A percentile compares a stretch with the other conserved stretches of the same genome.
These are phyloP conservation scores for Tholera decimalis DNA, from an alignment of 2,888 invertebrate genomes.

Conservation along the genomic window DNA sequence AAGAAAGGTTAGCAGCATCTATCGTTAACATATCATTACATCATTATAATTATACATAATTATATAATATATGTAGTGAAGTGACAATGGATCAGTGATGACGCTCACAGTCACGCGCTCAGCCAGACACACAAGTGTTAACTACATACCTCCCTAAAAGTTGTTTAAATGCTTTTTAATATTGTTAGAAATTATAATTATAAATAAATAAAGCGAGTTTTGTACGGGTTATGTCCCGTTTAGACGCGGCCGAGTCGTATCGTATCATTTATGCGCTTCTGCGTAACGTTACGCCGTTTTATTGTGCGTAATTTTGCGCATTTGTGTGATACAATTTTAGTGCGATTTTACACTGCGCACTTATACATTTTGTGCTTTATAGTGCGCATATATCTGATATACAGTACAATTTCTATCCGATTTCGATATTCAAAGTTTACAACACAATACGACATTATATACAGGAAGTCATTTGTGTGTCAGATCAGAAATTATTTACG, in stretches of 20 bases:
- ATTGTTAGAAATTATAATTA: conserved; percentile 73
- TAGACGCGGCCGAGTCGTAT: conserved; percentile 52
- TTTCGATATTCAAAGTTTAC: conserved; percentile 45
- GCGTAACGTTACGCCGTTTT: conserved; percentile 41
- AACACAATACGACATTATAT: conserved; percentile 59
- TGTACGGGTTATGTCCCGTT: conserved; percentile 49
- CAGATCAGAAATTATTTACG: conserved; percentile 52
- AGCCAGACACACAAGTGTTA: conserved; percentile 68
- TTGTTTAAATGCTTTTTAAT: conserved; percentile 86
- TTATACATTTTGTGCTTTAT: conserved; percentile 33
- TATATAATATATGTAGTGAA: conserved; percentile 69
- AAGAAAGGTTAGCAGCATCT: conserved; percentile 71
- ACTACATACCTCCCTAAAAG: conserved; percentile 77
- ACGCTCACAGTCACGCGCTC: conserved; percentile 59
- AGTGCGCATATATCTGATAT: conserved; percentile 46
- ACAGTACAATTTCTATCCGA: conserved; percentile 51
- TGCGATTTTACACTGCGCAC: conserved; percentile 37
- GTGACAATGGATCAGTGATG: conserved; percentile 62
- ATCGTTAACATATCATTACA: conserved; percentile 62
- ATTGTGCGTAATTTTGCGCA: conserved; percentile 46
- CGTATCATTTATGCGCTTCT: conserved; percentile 27
- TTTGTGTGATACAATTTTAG: conserved; percentile 36
- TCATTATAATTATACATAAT: conserved; percentile 66
- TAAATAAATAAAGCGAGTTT: conserved; percentile 80
- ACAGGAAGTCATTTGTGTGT: conserved; percentile 60